Conservation (phyloP, 2,797 vertebrate genomes). For the Enteromius paludinosus region DNA sequence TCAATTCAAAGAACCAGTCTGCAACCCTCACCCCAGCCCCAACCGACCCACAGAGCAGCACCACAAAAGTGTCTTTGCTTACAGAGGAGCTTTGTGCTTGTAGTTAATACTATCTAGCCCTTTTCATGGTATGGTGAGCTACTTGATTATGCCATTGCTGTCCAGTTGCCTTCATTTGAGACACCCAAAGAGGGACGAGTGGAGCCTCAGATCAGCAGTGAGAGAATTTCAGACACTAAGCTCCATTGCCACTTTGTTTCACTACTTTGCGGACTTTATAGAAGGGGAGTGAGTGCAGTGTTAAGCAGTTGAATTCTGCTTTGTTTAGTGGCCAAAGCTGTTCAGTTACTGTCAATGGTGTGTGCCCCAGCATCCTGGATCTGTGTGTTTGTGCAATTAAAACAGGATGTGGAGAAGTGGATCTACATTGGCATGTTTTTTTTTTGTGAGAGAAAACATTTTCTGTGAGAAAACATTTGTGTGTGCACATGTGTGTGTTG, state of each 20-base stretch:
- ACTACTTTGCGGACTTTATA: neutral
- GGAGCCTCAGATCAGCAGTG: slow-evolving; percentile 24
- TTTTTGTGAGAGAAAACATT: too few species aligned
- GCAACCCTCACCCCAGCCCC: slow-evolving; percentile 41
- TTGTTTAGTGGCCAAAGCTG: slow-evolving; percentile 36
- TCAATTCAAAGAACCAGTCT: slow-evolving; percentile 39
- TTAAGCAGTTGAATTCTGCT: slow-evolving; percentile 31
- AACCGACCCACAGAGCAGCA: slow-evolving; percentile 30
- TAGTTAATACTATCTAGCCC: slow-evolving; percentile 29
- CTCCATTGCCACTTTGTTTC: slow-evolving; percentile 15
- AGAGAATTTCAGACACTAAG: slow-evolving; percentile 28
- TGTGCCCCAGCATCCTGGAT: slow-evolving; percentile 5
- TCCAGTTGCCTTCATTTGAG: slow-evolving; percentile 19
- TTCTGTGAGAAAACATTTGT: slow-evolving; percentile 8
- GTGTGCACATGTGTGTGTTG: slow-evolving; percentile 17
- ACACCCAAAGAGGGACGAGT: slow-evolving; percentile 1
- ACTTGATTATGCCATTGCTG: slow-evolving; percentile 28
- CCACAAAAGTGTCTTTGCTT: slow-evolving; percentile 43
- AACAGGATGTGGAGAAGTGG: slow-evolving; percentile 11
- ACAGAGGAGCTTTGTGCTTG: slow-evolving; percentile 21
- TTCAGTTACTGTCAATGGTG: slow-evolving; percentile 31
- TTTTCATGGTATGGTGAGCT: slow-evolving; percentile 38
- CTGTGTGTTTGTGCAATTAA: slow-evolving; percentile 5
- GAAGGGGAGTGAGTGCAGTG: slow-evolving; percentile 26
- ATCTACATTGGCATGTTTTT: slow-evolving; percentile 19